A percentile compares a stretch with the other conserved stretches of the same genome.
These are phyloP conservation scores for Vannuccia rotundouncinata DNA, from an alignment of 2,888 invertebrate species.

Conservation along the genomic window DNA sequence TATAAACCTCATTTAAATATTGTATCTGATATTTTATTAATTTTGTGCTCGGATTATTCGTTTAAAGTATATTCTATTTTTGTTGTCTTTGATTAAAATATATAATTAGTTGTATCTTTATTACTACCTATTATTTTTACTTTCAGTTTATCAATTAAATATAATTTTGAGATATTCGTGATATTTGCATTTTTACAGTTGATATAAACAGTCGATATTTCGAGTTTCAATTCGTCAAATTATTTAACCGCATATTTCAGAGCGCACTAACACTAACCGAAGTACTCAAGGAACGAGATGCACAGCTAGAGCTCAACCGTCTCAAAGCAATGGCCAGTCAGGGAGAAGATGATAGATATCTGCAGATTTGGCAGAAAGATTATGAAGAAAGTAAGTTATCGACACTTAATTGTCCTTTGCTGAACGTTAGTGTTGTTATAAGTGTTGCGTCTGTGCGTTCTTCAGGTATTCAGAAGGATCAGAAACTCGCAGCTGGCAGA, in stretches of 20 bases:
- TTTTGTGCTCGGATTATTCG: too few relatives aligned
- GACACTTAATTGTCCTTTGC: not conserved
- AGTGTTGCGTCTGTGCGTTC: not conserved
- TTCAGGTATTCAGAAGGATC: conserved; percentile 47
- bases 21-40: too few relatives aligned
- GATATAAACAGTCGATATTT: too few relatives aligned
- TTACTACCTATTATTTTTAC: too few relatives aligned
- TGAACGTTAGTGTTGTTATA: not conserved
- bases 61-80: too few relatives aligned
- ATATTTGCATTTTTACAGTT: too few relatives aligned
- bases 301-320: conserved; percentile 54
- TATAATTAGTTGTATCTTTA: too few relatives aligned
- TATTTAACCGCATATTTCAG: conserved; percentile 45
- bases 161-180: too few relatives aligned
- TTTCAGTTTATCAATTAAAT: too few relatives aligned
- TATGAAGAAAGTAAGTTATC: conserved; percentile 44
- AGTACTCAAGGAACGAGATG: conserved; percentile 56
- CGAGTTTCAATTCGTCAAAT: too few relatives aligned
- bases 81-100: too few relatives aligned
- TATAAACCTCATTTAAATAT: not conserved
- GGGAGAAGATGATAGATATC: conserved; percentile 47
- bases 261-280: conserved; percentile 55
- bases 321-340: conserved; percentile 46
- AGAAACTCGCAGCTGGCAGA: conserved; percentile 45
- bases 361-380: conserved; percentile 45